These are phyloP conservation scores for Danaus plexippus DNA, from an alignment of 1,140 invertebrate genomes.

Conservation along the genomic window DNA sequence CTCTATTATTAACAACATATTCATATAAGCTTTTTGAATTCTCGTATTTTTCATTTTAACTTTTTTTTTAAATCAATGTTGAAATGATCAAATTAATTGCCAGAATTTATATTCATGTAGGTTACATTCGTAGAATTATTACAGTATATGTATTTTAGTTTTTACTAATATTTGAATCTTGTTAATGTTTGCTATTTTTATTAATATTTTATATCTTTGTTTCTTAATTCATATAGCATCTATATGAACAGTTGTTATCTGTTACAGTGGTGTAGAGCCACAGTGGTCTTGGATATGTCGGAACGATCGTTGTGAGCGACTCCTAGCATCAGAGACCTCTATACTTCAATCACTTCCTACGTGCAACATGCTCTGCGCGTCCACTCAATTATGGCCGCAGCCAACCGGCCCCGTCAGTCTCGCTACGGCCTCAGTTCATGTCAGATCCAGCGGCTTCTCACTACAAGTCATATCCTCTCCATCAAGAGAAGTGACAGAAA, in stretches of 20 bases:
- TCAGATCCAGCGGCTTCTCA: conserved; percentile 33
- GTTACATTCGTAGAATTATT: no score
- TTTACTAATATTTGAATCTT: no score
- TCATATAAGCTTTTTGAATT: no score
- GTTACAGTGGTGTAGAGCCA: conserved; percentile 46
- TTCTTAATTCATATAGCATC: background rate
- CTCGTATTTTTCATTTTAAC: background rate
- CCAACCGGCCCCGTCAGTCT: conserved; percentile 71
- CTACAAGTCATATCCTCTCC: conserved; percentile 44
- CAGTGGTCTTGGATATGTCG: conserved; percentile 72
- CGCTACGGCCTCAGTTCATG: conserved; percentile 58
- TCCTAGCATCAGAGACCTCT: conserved; percentile 41
- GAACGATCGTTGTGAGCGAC: conserved; percentile 68
- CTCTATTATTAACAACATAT: no score
- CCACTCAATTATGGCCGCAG: conserved; percentile 73
- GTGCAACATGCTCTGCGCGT: conserved; percentile 74
- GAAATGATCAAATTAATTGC: no score
- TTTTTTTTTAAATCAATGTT: background rate
- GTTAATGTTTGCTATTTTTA: no score
- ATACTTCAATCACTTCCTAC: conserved; percentile 65
- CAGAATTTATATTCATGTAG: no score
- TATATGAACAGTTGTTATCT: background rate
- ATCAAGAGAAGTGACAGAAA: conserved; percentile 39
- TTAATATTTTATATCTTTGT: conserved; percentile 1
- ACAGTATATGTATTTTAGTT: no score